These are phyloP conservation scores for Chironomus riparius DNA, from an alignment of 2,888 invertebrate genomes.

Conservation along the genomic window DNA sequence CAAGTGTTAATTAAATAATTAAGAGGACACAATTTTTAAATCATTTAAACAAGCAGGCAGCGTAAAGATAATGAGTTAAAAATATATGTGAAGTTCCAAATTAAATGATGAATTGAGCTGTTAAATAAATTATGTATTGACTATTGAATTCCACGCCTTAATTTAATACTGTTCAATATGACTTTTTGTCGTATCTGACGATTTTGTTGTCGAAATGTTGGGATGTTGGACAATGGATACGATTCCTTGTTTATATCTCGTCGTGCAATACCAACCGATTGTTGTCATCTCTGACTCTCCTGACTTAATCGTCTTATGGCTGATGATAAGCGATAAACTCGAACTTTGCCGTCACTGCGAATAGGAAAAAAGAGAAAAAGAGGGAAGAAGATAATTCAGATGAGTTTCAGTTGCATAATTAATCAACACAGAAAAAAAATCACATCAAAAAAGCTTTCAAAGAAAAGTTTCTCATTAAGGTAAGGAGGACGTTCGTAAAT, in stretches of 20 bases:
- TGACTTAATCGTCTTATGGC: constrained; percentile 19
- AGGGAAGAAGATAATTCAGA: not conserved
- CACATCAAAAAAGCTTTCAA: not conserved
- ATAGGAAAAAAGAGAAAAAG: not conserved
- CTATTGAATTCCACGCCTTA: not conserved
- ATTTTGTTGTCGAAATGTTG: not conserved
- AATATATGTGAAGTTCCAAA: too few species aligned
- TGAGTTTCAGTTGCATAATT: not conserved
- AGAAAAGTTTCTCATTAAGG: not conserved
- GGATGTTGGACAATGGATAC: not conserved
- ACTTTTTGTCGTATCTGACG: not conserved
- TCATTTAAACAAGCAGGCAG: too few species aligned
- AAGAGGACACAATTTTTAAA: too few species aligned
- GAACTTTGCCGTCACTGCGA: constrained; percentile 21
- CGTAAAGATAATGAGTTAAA: too few species aligned
- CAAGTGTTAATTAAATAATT: too few species aligned
- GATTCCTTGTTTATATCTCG: not conserved
- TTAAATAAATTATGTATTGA: too few species aligned
- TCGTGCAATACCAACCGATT: not conserved
- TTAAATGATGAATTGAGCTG: too few species aligned
- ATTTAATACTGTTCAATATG: not conserved
- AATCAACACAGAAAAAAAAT: not conserved
- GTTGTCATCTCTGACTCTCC: constrained; percentile 20
- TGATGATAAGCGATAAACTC: constrained; percentile 17
- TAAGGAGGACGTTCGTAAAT: not conserved